Conservation (phyloP, 2,797 vertebrate genomes). For the Rallus crepitans region DNA sequence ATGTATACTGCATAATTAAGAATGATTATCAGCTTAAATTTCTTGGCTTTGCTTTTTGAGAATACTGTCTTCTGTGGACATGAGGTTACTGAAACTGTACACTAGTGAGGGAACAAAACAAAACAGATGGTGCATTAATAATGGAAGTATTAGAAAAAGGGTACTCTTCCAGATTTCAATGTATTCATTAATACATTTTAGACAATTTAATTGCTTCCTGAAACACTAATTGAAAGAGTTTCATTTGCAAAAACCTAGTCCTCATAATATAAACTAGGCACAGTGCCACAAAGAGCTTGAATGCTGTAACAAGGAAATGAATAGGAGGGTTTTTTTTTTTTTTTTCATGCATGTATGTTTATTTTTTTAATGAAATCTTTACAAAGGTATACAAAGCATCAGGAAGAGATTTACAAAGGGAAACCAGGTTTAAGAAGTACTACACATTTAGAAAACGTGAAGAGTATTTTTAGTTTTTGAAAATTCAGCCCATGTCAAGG, state of each 20-base stretch:
- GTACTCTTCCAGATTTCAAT: slow-evolving; percentile 77
- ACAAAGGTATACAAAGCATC: not conserved
- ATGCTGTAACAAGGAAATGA: slow-evolving; percentile 60
- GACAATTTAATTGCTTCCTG: slow-evolving; percentile 84
- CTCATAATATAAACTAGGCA: slow-evolving; percentile 79
- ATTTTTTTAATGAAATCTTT: slow-evolving; percentile 41
- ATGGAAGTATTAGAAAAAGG: slow-evolving; percentile 75
- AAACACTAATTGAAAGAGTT: slow-evolving; percentile 83
- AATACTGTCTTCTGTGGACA: slow-evolving; percentile 64
- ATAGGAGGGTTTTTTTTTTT: slow-evolving; percentile 14
- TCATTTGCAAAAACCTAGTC: slow-evolving; percentile 79
- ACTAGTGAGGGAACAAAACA: slow-evolving; percentile 64
- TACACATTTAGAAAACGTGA: not conserved
- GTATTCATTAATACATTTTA: slow-evolving; percentile 83
- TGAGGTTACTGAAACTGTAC: slow-evolving; percentile 61
- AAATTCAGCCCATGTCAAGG: not conserved
- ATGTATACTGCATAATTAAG: slow-evolving; percentile 58
- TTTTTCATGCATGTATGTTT: not conserved
- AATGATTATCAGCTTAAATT: slow-evolving; percentile 67
- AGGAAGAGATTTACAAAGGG: not conserved
- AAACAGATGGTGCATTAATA: slow-evolving; percentile 82
- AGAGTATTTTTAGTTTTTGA: not conserved
- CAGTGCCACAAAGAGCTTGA: slow-evolving; percentile 74
- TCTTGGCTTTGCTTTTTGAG: slow-evolving; percentile 70
- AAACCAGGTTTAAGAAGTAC: not conserved